phyloP scores from a whole-genome alignment of 2,113 vertebrate species.

The Salvelinus alpinus region DNA sequence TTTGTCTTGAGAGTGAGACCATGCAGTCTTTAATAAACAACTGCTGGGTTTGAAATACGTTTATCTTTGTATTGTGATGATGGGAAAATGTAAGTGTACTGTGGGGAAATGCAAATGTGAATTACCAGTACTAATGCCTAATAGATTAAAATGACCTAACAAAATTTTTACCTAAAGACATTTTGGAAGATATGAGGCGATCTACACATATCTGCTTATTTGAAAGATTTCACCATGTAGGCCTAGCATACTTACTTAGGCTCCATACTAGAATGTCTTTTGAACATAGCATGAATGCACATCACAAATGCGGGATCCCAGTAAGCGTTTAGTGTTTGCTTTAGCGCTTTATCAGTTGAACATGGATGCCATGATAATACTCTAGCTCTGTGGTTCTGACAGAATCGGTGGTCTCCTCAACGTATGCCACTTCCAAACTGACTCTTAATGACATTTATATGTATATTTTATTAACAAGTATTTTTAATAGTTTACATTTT shows the following conservation, averaged over 20 bases:
- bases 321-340: not conserved
- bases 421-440: not conserved
- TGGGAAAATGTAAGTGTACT: constrained; percentile 32
- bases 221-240: not conserved
- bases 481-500: not conserved
- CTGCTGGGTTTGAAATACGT: not conserved
- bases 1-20: not conserved
- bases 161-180: too few species aligned
- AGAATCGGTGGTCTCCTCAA: not conserved
- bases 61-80: constrained; percentile 10
- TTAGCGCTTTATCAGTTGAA: not conserved
- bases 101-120: constrained; percentile 17
- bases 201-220: not conserved
- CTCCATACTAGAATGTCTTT: not conserved
- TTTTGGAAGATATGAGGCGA: not conserved
- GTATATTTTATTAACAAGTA: not conserved
- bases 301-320: not conserved
- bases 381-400: not conserved
- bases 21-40: not conserved
- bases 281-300: not conserved
- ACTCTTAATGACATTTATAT: not conserved
- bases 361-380: not conserved
- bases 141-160: too few species aligned
- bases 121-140: not conserved
- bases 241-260: not conserved